Evolutionary conservation across 2,113 vertebrate species (phyloP), one percentile per base, ranked within the genome.

Genomic region (Coreoperca whiteheadi): DNA sequence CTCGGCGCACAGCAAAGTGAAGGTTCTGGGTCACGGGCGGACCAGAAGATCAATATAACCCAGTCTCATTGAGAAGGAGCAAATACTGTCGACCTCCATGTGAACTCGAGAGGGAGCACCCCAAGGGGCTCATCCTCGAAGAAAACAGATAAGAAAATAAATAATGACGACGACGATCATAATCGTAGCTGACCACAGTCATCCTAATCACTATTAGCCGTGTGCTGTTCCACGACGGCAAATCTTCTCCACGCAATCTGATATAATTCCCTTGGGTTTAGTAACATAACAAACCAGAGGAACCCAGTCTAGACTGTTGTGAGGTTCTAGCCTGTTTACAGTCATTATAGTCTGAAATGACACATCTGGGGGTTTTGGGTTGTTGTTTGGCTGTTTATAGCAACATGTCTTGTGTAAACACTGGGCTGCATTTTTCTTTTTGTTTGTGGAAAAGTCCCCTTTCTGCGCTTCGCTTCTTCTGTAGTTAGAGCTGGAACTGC

Each of bases 371-470:
- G 25, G n/a, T 4, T 54, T 53, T 4, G 11, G 53, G n/a, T 30
- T n/a, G 20, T 59, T 67, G 8, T 3, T 48, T 8, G 59, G 14
- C 37, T 23, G 57, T 65, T 53, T 32, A 53, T 10, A 32, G 56
- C 53, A 63, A 63, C 77, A 70, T 32, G 77, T 53, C 41, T 21
- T 20, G 20, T 20, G 5, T 12, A 68, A 57, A 78, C 61, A 60
- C 43, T n/a, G 43, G 41, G 30, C 46, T 25, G 59, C 23, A 15
- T 39, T 23, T 1, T 0, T 41, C 8, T 23, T 15, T 63, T n/a
- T n/a, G 53, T 72, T 56, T 32, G 20, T 23, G 51, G 23, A 37
- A 37, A 37, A 48, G 4, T 34, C 21, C 4, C 25, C 21, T 37
- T 11, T 25, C 20, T 61, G 20, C 15, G 2, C 30, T 14, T n/a